Evolutionary conservation across 2,113 vertebrate species (phyloP), one percentile per base, ranked within the genome.

Genomic region (Struthidea cinerea): DNA sequence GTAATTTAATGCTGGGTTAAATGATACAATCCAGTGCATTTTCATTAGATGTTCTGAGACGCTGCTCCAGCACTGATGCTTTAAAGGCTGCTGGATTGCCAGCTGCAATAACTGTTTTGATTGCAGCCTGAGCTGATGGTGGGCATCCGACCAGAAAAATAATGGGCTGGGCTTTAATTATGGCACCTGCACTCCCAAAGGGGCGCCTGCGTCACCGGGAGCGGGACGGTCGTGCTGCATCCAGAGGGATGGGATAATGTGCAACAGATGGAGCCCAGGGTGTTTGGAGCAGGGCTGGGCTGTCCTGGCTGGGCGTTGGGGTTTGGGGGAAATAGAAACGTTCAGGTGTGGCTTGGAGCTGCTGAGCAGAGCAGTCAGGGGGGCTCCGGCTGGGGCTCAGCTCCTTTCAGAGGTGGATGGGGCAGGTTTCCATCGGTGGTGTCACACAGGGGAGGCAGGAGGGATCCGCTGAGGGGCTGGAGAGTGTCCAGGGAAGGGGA

Each of bases 1-100:
- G 89, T 85, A 95, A 96, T 97, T 97, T 96, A 97, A 92, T 89
- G 96, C 94, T 83, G 95, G 93, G 96, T 92, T 96, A 96, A 97
- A 96, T 17, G 96, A 82, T 83, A 92, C 96, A 77, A 91, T 87
- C 96, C 91, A 46, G 4, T 87, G 94, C 93, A 11, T 97, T 97
- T 97, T 91, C 95, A 96, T 97, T 92, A 96, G 94, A 61, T 78
- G 89, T 95, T 97, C 95, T 90, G 89, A 93, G 94, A 94, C 89
- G 16, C 68, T 97, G 93, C 78, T 93, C 37, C 28, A 53, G 60
- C 89, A 12, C 92, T 97, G 73, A 23, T 57, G 94, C 87, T 95
- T 73, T 94, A 82, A 84, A 95, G 94, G 94, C 91, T 94, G 89
- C 46, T 46, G 89, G 93, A 83, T 97, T 96, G 94, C 90, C 90